Evolutionary conservation across 2,797 vertebrate genomes (phyloP).

Genomic region (Nyctalus aviator): DNA sequence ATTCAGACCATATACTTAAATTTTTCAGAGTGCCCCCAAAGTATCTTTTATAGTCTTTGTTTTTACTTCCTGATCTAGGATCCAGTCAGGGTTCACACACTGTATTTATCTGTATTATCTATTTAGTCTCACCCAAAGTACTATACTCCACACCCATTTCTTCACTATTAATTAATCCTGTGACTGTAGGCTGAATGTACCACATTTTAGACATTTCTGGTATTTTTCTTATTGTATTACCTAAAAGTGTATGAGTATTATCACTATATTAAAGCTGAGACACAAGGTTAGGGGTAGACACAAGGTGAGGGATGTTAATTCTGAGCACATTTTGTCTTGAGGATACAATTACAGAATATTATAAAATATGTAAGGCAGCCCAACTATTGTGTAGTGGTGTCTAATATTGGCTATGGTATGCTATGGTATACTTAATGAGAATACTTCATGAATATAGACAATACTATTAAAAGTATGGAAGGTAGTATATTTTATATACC

Average conservation of each 20-base stretch:
- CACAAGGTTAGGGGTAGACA: background rate
- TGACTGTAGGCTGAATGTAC: background rate
- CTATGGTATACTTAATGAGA: conserved; percentile 7
- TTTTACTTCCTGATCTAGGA: background rate
- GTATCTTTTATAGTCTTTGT: background rate
- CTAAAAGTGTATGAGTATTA: background rate
- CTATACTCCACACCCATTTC: background rate
- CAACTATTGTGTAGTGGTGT: background rate
- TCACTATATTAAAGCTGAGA: conserved; percentile 21
- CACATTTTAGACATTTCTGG: background rate
- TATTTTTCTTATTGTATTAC: background rate
- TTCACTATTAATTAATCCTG: background rate
- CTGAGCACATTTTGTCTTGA: conserved; percentile 15
- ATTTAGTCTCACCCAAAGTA: background rate
- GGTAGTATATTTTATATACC: background rate
- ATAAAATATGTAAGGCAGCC: conserved; percentile 15
- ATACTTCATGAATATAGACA: conserved; percentile 42
- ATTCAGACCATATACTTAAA: background rate
- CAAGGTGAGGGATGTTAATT: background rate
- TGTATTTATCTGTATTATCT: background rate
- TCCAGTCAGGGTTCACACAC: background rate
- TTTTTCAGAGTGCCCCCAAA: background rate
- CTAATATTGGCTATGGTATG: conserved; percentile 21
- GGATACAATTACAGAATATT: conserved; percentile 42
- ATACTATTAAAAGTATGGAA: background rate